Base-by-base conservation (phyloP, 2,888 invertebrate genomes). In the Drosophila niveifrons region DNA sequence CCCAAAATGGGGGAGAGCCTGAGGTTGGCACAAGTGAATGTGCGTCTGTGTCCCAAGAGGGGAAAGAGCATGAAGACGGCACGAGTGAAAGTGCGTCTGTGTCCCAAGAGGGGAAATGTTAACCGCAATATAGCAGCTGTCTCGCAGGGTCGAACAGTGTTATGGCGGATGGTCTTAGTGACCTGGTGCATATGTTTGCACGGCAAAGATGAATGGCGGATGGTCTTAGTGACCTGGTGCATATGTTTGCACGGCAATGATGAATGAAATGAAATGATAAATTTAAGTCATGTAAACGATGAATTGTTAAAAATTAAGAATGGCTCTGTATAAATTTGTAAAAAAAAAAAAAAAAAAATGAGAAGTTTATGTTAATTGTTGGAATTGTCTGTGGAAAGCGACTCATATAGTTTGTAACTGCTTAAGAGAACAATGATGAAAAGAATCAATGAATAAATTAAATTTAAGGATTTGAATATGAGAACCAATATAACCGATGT, bases 261-360 rank as follows among this genome's bases (percentile, higher is more conserved):
- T 31, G 31, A 31, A 9, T 31, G 3, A 31, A 31, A 31, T 31
- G 2, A 36, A 23, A 43, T 43, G 15, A 43, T 3, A 50, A 50
- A 50, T 50, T 31, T 50, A 50, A 50, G 50, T 50, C 15, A 50
- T 50, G 50, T 50, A 50, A 50, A 50, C 29, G 13, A 15, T 47
- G 46, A 34, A 50, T 50, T 50, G 31, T 50, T 34, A 15, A n/a
- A 28, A 34, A 29, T 11, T 47, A 34, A 34, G 34, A 34, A 34
- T 34, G 10, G 9, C 34, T 34, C 11, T 34, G 4, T 23, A 34
- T 34, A 34, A 34, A 34, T 11, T 34, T 34, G 34, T 34, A 10
- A 31, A 31, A 11, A 34, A 34, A 34, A 29, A 29, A 8, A 8
- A 34, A 34, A 34, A 34, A 29, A 8, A 9, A 29, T 9, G 29